Conservation (phyloP, 2,888 invertebrate genomes). For the Embidobia sp. region DNA sequence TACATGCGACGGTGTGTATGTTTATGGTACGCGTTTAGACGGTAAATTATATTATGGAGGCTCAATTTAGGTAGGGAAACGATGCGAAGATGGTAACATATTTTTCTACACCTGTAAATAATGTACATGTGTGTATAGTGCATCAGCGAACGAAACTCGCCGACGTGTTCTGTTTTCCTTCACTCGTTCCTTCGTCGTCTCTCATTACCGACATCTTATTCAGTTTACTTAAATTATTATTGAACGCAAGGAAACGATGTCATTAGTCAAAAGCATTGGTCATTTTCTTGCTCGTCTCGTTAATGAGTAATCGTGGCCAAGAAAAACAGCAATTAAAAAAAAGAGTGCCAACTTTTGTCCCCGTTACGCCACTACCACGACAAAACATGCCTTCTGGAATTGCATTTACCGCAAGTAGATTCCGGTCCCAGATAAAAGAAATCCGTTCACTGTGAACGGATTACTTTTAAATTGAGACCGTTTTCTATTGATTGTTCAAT, state of each 20-base stretch:
- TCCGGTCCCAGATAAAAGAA: no score
- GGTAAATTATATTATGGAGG: conserved; percentile 76
- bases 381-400: no score
- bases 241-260: conserved; percentile 12
- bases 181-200: conserved; percentile 46
- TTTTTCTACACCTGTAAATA: conserved; percentile 60
- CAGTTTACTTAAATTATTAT: conserved; percentile 4
- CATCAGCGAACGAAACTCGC: conserved; percentile 28
- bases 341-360: no score
- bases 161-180: conserved; percentile 26
- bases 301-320: no score
- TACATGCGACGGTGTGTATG: conserved; percentile 57
- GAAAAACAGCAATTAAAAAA: no score
- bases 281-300: conserved; percentile 7
- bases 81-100: conserved; percentile 49
- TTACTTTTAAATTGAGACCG: no score
- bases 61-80: conserved; percentile 78
- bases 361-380: no score
- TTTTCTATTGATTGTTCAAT: no score
- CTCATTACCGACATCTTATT: conserved; percentile 21
- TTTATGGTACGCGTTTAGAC: conserved; percentile 49
- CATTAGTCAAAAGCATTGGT: conserved; percentile 29
- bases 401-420: no score
- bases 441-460: no score
- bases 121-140: conserved; percentile 58